These are phyloP conservation scores for Cheilosia scutellata DNA, from an alignment of 2,888 invertebrate species.

Conservation along the genomic window DNA sequence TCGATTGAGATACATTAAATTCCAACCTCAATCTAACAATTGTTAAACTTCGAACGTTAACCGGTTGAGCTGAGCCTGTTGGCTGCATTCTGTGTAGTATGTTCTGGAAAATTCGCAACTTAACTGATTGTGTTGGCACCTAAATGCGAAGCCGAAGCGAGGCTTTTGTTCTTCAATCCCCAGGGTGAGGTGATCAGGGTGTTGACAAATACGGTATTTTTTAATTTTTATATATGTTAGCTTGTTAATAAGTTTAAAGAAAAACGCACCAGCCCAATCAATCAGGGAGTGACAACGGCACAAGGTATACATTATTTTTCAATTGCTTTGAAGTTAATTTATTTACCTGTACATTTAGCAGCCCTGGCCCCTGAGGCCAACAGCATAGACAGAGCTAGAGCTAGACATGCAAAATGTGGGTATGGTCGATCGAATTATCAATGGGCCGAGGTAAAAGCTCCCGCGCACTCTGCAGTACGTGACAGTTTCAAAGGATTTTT, in stretches of 20 bases:
- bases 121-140: conserved; percentile 64
- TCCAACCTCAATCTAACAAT: conserved; percentile 66
- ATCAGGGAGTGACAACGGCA: conserved; percentile 44
- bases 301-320: conserved; percentile 5
- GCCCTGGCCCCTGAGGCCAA: conserved; percentile 14
- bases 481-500: conserved; percentile 50
- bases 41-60: conserved; percentile 48
- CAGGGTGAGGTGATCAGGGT: conserved; percentile 39
- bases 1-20: conserved; percentile 69
- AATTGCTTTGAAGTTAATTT: conserved; percentile 55
- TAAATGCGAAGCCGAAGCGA: conserved; percentile 18
- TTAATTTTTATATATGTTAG: neutral
- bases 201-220: conserved; percentile 49
- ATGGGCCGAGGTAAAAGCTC: conserved; percentile 37
- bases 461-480: conserved; percentile 43
- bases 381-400: neutral
- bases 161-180: conserved; percentile 4
- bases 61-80: conserved; percentile 17
- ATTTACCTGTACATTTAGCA: conserved; percentile 14
- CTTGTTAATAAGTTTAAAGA: conserved; percentile 21
- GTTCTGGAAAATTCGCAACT: conserved; percentile 53
- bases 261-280: conserved; percentile 10
- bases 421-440: conserved; percentile 59
- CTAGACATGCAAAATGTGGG: conserved; percentile 55
- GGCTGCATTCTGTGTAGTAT: conserved; percentile 42